Evolutionary conservation across 1,140 invertebrate genomes (phyloP).

Genomic region (Drosophila triauraria): DNA sequence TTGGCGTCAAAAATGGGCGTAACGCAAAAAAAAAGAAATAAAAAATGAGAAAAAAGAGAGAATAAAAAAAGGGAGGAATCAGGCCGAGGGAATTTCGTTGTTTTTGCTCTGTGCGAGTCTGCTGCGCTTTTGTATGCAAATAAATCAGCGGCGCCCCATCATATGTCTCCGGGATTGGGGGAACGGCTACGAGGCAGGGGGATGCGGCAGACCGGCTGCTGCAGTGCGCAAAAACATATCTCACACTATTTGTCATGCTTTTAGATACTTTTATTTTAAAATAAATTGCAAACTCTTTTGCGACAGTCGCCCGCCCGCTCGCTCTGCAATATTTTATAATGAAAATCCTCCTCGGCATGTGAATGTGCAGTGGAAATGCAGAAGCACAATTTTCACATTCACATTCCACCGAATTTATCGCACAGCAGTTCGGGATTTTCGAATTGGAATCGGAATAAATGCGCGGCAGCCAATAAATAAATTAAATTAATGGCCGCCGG

Average conservation of each 20-base stretch:
- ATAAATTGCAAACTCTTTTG: conserved; percentile 82
- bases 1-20: conserved; percentile 79
- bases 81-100: conserved; percentile 33
- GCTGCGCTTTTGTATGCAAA: conserved; percentile 82
- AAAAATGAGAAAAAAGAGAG: neutral
- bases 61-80: conserved; percentile 32
- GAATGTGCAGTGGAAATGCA: conserved; percentile 68
- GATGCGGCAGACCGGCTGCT: conserved; percentile 31
- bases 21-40: conserved; percentile 20
- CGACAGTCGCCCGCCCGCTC: conserved; percentile 46
- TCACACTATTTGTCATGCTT: conserved; percentile 81
- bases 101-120: conserved; percentile 35
- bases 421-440: conserved; percentile 72
- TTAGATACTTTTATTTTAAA: conserved; percentile 81
- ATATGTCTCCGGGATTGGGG: conserved; percentile 60
- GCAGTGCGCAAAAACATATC: conserved; percentile 81
- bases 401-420: conserved; percentile 83
- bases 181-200: conserved; percentile 1
- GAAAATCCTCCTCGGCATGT: conserved; percentile 69
- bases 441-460: conserved; percentile 65
- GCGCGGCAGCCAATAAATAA: conserved; percentile 80
- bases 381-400: conserved; percentile 84
- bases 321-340: conserved; percentile 81
- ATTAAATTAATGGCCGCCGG: conserved; percentile 75
- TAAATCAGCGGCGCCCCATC: conserved; percentile 80